A percentile compares a stretch with the other conserved stretches of the same genome.
Evolutionary conservation across 2,888 invertebrate genomes (phyloP).

Genomic region (Seira ritae): DNA sequence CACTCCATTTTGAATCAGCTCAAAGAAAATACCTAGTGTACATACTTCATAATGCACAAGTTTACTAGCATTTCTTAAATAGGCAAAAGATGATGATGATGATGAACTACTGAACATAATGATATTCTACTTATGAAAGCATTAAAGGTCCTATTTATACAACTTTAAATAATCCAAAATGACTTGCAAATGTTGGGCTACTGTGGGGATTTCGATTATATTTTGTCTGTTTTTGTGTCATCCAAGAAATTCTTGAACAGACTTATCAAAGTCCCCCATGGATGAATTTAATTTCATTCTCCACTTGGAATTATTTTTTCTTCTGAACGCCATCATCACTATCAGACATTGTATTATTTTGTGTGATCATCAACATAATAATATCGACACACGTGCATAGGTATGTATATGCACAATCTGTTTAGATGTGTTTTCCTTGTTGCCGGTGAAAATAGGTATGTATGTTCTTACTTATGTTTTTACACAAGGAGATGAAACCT

Average conservation of each 20-base stretch:
- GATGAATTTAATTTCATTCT: constrained; percentile 59
- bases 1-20: too few relatives aligned
- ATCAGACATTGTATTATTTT: too few relatives aligned
- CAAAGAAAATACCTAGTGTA: too few relatives aligned
- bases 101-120: neutral
- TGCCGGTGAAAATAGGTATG: constrained; percentile 17
- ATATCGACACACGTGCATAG: neutral
- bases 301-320: constrained; percentile 28
- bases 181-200: constrained; percentile 61
- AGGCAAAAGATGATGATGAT: neutral
- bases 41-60: too few relatives aligned
- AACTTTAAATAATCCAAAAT: constrained; percentile 34
- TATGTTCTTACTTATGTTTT: neutral
- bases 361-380: neutral
- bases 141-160: neutral
- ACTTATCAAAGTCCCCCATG: constrained; percentile 62
- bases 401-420: neutral
- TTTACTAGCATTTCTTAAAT: too few relatives aligned
- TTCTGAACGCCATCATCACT: neutral
- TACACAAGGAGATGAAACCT: constrained; percentile 7
- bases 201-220: constrained; percentile 62
- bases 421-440: constrained; percentile 2
- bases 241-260: constrained; percentile 61
- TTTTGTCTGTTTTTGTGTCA: constrained; percentile 64
- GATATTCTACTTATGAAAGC: neutral